Base-by-base conservation (phyloP, 2,888 invertebrate genomes). In the Tipula lateralis region DNA sequence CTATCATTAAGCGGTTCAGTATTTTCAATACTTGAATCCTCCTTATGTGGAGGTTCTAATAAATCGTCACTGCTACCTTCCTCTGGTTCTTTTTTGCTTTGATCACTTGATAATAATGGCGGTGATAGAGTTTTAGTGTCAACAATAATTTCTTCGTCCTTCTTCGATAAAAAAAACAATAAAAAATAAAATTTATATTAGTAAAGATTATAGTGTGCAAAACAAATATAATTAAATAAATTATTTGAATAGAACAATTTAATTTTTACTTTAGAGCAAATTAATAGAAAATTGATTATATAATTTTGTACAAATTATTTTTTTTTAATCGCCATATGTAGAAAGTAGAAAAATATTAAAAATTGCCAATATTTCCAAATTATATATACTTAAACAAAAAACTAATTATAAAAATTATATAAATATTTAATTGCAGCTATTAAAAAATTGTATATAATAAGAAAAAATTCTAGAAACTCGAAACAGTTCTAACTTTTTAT, bases 1-100 rank as follows among this genome's bases (percentile, higher is more conserved):
- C 89, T 89, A 87, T 89, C 89, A 88, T 90, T 89, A 88, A 90
- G 89, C 88, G 89, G 88, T 86, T 89, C 88, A 84, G 89, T 88
- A 87, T 89, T 89, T 87, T 88, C 88, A 29, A 16, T 83, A 24
- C 85, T 84, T 84, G 85, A 85, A 84, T 85, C 85, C 84, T 86
- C 85, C 84, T 85, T 81, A 84, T 85, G 85, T 44, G 86, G 85
- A 85, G 85, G 85, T 16, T 85, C 84, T 84, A 85, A 81, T 36
- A 34, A 7, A 34, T 16, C 30, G 24, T 6, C 7, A 81, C 81
- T 81, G 29, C 6, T 30, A 82, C 29, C 16, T 29, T 30, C 6
- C 32, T 66, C 44, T 44, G 85, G 36, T 84, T 84, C 50, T 36
- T 84, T 29, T 83, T 50, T 29, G 83, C 82, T 84, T 85, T 85